Evolutionary conservation across 2,113 vertebrate species (phyloP).

Genomic region (Istiophorus platypterus): DNA sequence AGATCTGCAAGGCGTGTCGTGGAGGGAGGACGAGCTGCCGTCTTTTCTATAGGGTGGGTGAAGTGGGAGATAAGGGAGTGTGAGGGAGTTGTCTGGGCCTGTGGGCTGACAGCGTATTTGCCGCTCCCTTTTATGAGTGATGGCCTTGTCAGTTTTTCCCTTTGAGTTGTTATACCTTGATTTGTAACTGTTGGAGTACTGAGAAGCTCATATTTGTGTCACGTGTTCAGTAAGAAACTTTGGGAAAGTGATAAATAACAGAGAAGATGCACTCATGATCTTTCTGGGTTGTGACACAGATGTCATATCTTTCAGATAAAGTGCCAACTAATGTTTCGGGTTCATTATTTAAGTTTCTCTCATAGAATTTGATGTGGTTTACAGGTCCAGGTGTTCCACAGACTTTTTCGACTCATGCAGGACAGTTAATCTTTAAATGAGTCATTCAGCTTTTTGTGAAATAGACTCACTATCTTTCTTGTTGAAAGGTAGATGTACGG

Average conservation of each 20-base stretch:
- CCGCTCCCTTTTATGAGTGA: constrained; percentile 39
- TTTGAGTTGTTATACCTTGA: constrained; percentile 29
- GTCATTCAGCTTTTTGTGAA: not conserved
- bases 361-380: not conserved
- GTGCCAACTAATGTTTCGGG: not conserved
- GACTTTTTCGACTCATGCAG: not conserved
- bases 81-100: constrained; percentile 52
- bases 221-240: not conserved
- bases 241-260: constrained; percentile 4
- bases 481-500: not conserved
- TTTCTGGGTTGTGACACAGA: constrained; percentile 3
- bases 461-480: not conserved
- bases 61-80: not conserved
- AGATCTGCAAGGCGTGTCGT: constrained; percentile 12
- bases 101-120: constrained; percentile 20
- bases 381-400: not conserved
- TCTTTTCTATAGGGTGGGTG: constrained; percentile 24
- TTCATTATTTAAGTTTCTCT: constrained; percentile 8
- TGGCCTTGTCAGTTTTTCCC: constrained; percentile 26
- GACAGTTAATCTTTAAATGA: not conserved
- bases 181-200: not conserved
- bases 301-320: not conserved
- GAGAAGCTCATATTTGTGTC: not conserved
- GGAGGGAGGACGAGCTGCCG: constrained; percentile 27
- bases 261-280: not conserved